Percentiles rank a stretch among this genome's conserved stretches.
phyloP scores from a whole-genome alignment of 2,888 invertebrate genomes.

The Litoditis marina region DNA sequence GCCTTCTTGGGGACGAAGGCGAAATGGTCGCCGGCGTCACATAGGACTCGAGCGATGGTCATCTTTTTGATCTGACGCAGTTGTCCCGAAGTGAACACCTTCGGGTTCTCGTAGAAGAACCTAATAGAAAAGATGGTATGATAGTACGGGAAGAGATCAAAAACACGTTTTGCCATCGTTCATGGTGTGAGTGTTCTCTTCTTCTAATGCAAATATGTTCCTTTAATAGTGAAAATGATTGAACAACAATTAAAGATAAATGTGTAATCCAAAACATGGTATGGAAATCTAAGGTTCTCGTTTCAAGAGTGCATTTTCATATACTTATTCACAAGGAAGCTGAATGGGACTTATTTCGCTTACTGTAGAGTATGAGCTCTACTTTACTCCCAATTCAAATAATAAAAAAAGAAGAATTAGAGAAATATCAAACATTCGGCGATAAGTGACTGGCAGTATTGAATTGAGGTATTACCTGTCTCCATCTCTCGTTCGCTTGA shows the following conservation, averaged over 20 bases:
- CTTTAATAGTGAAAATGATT: too few species aligned
- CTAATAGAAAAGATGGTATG: slow-evolving; percentile 66
- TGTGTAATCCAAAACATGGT: too few species aligned
- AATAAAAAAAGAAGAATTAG: too few species aligned
- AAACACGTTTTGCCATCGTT: not conserved
- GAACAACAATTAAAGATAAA: too few species aligned
- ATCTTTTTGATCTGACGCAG: slow-evolving; percentile 76
- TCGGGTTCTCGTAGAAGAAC: slow-evolving; percentile 90
- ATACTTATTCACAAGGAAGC: not conserved
- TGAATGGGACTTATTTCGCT: too few species aligned
- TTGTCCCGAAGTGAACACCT: slow-evolving; percentile 80
- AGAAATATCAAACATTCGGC: too few species aligned
- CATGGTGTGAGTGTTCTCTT: too few species aligned
- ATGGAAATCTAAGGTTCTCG: too few species aligned
- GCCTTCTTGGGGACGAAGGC: slow-evolving; percentile 50
- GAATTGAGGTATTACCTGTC: slow-evolving; percentile 59
- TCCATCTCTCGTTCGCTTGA: slow-evolving; percentile 64
- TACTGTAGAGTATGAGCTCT: too few species aligned
- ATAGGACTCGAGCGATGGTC: slow-evolving; percentile 69
- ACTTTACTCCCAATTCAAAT: too few species aligned
- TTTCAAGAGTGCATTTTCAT: not conserved
- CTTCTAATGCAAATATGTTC: too few species aligned
- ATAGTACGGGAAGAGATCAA: not conserved
- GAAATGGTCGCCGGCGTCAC: slow-evolving; percentile 45
- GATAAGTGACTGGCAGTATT: too few species aligned